Evolutionary conservation across 1,140 invertebrate genomes (phyloP).

Genomic region (Drosophila grimshawi): DNA sequence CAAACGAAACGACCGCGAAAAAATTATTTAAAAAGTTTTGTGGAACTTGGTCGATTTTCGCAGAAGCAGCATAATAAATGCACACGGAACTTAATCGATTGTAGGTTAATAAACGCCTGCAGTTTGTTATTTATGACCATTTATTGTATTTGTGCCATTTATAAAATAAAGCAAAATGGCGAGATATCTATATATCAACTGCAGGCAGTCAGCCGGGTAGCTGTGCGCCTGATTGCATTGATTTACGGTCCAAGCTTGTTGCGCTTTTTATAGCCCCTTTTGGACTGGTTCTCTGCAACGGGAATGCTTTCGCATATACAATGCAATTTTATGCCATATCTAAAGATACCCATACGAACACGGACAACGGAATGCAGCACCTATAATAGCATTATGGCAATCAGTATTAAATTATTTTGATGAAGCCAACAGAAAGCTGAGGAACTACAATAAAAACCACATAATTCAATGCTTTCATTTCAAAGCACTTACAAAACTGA

Average conservation of each 20-base stretch:
- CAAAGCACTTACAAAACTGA: slow-evolving; percentile 34
- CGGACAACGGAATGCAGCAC: neutral
- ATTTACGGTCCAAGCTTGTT: slow-evolving; percentile 24
- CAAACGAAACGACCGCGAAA: neutral
- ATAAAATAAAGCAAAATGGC: neutral
- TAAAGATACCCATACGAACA: slow-evolving; percentile 22
- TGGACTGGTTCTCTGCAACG: neutral
- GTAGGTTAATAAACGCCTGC: neutral
- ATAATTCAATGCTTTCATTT: slow-evolving; percentile 46
- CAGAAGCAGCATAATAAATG: neutral
- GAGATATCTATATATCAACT: slow-evolving; percentile 16
- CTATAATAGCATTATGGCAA: slow-evolving; percentile 38
- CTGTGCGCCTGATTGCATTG: slow-evolving; percentile 15
- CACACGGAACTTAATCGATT: neutral
- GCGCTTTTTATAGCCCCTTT: slow-evolving; percentile 17
- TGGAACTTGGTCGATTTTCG: neutral
- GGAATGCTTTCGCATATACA: slow-evolving; percentile 18
- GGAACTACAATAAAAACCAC: neutral
- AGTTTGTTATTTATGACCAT: neutral
- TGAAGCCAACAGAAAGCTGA: neutral
- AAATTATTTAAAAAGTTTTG: neutral
- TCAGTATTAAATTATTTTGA: slow-evolving; percentile 37
- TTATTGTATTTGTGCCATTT: slow-evolving; percentile 1
- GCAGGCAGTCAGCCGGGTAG: neutral
- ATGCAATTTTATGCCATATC: slow-evolving; percentile 46